These are phyloP conservation scores for Zosterops japonicus DNA, from an alignment of 2,113 vertebrate species.

Conservation along the genomic window DNA sequence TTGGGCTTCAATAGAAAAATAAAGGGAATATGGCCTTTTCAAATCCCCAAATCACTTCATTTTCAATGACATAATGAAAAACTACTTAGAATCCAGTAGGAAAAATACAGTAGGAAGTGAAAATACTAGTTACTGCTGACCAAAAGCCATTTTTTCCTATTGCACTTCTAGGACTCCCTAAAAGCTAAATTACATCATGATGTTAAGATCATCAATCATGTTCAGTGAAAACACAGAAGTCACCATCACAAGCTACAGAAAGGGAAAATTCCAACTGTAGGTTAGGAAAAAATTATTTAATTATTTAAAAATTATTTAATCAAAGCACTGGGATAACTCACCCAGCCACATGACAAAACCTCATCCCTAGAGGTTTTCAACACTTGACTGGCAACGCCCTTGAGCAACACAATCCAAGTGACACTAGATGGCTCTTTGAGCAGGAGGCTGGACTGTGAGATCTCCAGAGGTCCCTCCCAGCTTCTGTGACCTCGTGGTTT, in stretches of 20 bases:
- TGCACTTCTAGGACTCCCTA: background rate
- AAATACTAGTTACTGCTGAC: background rate
- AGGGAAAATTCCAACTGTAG: background rate
- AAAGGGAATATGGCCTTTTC: background rate
- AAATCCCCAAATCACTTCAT: background rate
- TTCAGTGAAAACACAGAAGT: background rate
- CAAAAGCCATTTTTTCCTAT: background rate
- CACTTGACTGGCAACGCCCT: background rate
- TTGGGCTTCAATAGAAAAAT: background rate
- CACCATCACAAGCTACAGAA: background rate
- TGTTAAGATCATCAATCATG: background rate
- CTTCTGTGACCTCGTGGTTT: rapidly evolving
- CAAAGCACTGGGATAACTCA: background rate
- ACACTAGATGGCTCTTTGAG: background rate
- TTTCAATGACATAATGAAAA: background rate
- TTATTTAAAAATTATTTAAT: background rate
- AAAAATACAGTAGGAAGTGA: background rate
- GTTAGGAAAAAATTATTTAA: background rate
- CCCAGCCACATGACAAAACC: background rate
- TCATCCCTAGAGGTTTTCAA: background rate
- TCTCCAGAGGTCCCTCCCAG: background rate
- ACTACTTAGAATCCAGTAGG: background rate
- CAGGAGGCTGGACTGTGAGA: background rate
- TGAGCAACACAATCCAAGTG: background rate
- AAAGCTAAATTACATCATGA: background rate